Base-by-base conservation (phyloP, 2,797 vertebrate genomes). In the Chloroceryle amazona region DNA sequence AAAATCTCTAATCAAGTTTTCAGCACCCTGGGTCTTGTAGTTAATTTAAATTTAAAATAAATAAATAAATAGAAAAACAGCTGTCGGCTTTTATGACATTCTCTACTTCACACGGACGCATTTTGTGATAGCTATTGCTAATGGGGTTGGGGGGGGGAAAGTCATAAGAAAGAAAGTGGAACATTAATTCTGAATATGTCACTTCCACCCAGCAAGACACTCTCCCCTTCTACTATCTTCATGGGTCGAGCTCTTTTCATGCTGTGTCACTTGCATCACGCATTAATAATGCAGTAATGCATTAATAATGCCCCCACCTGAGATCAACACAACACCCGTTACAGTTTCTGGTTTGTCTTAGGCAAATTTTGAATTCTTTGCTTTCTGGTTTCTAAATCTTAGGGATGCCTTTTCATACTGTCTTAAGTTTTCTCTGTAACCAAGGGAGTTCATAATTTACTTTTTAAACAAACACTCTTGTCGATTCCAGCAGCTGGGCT, bases 1-100 rank as follows among this genome's bases (percentile, higher is more conserved):
- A 90, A 66, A 95, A 91, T 47, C 66, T 82, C 72, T 55, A 55
- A 91, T 62, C 26, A 71, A 81, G 61, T 86, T 83, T 88, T 65
- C 70, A 81, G 37, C 71, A 86, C 52, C 63, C 60, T 54, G 33
- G 22, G 28, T 44, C 52, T 89, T 84, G 86, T 46, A 60, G 37
- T 25, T 80, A 78, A 90, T 70, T 93, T 86, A 65, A 79, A 47
- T 22, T 21, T 47, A 22, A 47, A 47, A 22, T 22, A 46, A 22
- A 12, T 21, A 46, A 21, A 44, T 21, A 46, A 46, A 46, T 11
- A 46, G 21, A 47, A 47, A 47, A 23, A 54, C 19, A 42, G 31
- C 15, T 31, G 19, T 37, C 62, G 55, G 70, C 55, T 89, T 88
- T 58, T 39, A 51, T 75, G 76, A 26, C 28, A 22, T 20, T 22